Evolutionary conservation across 2,113 vertebrate genomes (phyloP).

Genomic region (Natator depressus): DNA sequence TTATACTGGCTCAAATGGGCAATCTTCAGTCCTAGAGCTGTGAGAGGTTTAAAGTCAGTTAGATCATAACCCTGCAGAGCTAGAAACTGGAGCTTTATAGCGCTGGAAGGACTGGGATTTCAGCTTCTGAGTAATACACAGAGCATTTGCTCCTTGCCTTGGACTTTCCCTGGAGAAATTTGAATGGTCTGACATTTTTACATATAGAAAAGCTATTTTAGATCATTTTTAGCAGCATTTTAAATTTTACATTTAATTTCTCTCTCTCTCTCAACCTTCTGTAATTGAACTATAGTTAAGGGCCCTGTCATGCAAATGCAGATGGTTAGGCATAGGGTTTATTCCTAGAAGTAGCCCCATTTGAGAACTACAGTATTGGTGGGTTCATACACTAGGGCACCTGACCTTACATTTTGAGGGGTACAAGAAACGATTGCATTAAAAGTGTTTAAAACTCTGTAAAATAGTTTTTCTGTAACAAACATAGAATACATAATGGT

Average conservation of each 20-base stretch:
- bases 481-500: neutral
- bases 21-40: neutral
- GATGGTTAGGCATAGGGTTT: neutral
- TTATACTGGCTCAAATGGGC: neutral
- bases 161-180: neutral
- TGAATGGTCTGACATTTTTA: neutral
- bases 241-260: neutral
- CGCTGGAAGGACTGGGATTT: neutral
- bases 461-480: neutral
- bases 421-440: neutral
- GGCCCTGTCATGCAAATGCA: neutral
- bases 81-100: neutral
- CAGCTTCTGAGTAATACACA: neutral
- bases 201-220: neutral
- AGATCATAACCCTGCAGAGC: neutral
- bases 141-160: neutral
- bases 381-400: neutral
- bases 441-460: neutral
- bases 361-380: neutral
- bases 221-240: neutral
- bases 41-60: neutral
- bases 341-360: neutral
- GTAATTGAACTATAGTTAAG: neutral
- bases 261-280: neutral
- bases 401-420: neutral